These are phyloP conservation scores for Papilio dardanus DNA, from an alignment of 1,140 invertebrate genomes.

Conservation along the genomic window DNA sequence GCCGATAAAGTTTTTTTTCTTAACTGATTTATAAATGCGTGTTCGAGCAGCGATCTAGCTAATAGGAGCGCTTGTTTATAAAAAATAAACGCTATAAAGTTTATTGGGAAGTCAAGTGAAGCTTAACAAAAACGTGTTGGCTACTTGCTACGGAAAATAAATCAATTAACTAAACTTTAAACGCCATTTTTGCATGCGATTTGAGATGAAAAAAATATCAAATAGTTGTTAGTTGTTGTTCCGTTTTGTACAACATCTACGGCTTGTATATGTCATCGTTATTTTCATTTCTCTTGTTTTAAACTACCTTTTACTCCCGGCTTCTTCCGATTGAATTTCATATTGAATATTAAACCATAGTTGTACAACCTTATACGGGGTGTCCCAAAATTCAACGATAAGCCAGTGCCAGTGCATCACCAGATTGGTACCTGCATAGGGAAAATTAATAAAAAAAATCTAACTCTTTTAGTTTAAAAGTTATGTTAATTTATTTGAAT, in stretches of 20 bases:
- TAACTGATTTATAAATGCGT: background rate
- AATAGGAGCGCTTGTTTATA: conserved; percentile 17
- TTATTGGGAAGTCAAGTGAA: conserved; percentile 10
- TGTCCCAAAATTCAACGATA: too few relatives aligned
- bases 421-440: too few relatives aligned
- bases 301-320: too few relatives aligned
- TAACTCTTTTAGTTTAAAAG: too few relatives aligned
- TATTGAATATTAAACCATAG: too few relatives aligned
- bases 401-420: too few relatives aligned
- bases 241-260: background rate
- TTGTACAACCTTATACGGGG: too few relatives aligned
- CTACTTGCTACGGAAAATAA: conserved; percentile 6
- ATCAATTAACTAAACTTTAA: background rate
- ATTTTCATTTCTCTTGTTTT: background rate
- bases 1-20: conserved; percentile 10
- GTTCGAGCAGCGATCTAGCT: background rate
- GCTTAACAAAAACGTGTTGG: background rate
- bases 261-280: background rate
- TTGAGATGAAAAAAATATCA: background rate
- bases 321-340: too few relatives aligned
- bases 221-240: too few relatives aligned
- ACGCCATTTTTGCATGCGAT: background rate
- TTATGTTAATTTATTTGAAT: too few relatives aligned
- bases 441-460: too few relatives aligned
- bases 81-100: conserved; percentile 14